These are phyloP conservation scores for Anhinga rufa DNA, from an alignment of 2,113 vertebrate species.

Conservation along the genomic window DNA sequence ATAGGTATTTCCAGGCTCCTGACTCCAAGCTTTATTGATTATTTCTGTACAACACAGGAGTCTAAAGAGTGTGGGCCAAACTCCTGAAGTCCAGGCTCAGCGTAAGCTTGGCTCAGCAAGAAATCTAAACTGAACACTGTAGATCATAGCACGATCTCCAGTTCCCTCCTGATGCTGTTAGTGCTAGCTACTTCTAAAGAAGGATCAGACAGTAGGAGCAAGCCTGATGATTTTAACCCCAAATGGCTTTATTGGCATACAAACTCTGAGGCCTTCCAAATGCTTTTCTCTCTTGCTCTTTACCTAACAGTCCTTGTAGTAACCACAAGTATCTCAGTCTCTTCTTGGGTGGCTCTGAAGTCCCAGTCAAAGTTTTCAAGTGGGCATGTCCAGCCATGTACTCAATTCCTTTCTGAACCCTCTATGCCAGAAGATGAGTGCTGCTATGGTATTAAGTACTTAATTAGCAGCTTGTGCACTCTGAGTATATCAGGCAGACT, in stretches of 20 bases:
- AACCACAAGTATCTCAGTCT: not conserved
- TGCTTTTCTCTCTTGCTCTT: not conserved
- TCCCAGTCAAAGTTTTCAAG: not conserved
- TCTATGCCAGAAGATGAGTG: not conserved
- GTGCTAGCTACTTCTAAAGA: not conserved
- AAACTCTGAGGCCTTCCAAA: not conserved
- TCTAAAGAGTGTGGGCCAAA: not conserved
- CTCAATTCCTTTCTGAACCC: not conserved
- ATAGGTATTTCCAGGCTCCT: not conserved
- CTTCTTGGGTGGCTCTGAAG: not conserved
- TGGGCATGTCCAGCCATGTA: not conserved
- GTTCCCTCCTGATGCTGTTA: not conserved
- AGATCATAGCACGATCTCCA: not conserved
- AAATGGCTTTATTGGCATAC: not conserved
- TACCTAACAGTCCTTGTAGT: not conserved
- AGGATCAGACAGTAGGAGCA: not conserved
- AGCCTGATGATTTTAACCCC: not conserved
- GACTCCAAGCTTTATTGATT: not conserved
- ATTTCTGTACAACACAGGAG: not conserved
- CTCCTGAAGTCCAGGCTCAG: not conserved
- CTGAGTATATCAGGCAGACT: not conserved
- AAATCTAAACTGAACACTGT: not conserved
- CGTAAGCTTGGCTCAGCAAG: not conserved
- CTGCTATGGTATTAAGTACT: not conserved
- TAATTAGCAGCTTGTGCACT: not conserved